These are phyloP conservation scores for Aphelenchoides fujianensis DNA, from an alignment of 1,140 invertebrate species.

Conservation along the genomic window DNA sequence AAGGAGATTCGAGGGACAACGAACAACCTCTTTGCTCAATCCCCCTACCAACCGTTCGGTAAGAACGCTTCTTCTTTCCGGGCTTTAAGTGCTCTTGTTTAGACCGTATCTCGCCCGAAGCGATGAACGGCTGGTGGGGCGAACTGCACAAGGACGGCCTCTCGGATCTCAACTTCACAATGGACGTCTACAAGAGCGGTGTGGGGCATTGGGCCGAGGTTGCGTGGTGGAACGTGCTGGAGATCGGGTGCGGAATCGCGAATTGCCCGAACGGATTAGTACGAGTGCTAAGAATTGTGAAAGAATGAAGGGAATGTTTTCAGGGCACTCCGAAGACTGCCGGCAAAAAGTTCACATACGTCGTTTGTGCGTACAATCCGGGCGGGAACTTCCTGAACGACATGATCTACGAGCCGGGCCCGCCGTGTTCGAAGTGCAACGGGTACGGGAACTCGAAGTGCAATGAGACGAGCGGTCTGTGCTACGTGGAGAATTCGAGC, in stretches of 20 bases:
- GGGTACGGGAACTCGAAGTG: not conserved
- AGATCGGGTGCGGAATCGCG: conserved; percentile 14
- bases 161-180: not conserved
- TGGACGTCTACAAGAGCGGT: not conserved
- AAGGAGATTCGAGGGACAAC: not conserved
- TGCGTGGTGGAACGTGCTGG: not conserved
- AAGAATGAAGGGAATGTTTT: not conserved
- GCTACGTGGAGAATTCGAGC: not conserved
- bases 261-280: conserved; percentile 5
- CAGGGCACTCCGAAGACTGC: not conserved
- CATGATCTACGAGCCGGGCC: not conserved
- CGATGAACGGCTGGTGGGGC: not conserved
- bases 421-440: not conserved
- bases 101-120: not conserved
- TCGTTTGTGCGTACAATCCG: conserved; percentile 13
- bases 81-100: too few species aligned
- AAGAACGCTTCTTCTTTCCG: not conserved
- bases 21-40: not conserved
- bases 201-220: conserved; percentile 1
- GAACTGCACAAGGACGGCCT: conserved; percentile 3
- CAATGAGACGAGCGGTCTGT: not conserved
- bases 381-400: not conserved
- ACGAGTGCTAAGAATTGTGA: too few species aligned
- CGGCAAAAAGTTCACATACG: not conserved
- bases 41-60: conserved; percentile 2